Evolutionary conservation across 1,140 invertebrate genomes (phyloP), one percentile per base, ranked within the genome.

Genomic region (Plectus sambesii): DNA sequence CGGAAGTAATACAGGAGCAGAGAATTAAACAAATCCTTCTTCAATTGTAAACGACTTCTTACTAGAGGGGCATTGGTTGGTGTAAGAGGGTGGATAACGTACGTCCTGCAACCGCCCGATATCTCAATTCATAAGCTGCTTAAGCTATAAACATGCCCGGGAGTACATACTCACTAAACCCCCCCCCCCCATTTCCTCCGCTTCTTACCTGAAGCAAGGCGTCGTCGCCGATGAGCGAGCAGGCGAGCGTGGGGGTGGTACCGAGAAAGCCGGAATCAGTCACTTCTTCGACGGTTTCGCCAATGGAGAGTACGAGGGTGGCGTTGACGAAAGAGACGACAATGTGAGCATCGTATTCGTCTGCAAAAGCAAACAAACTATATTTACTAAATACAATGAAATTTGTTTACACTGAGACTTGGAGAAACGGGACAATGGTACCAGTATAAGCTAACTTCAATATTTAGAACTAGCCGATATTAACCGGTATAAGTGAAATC

Each of bases 301-400:
- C 94, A 71, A 99, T 99, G 55, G 88, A 94, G 56, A 99, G 78
- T 49, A 99, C 93, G 56, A 99, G 78, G 23, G 94, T 99, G 49
- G 94, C 94, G 75, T 98, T 99, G 30, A 96, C 84, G 81, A 99
- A 99, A 36, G 93, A 98, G 54, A 99, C 94, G 71, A 99, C 92
- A 77, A 99, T 99, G 76, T 98, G 98, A 36, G 93, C 87, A 81
- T 99, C 94, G 79, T 79, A 97, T 70, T 90, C 84, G 76, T 94
- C 89, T 92, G 80, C 53, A 83, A 83, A 66, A 33, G 12, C 12
- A 33, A 33, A 33, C 30, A 33, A 33, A 33, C n/a, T 33, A 33
- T 33, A 33, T 33, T 33, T 33, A 12, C n/a, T 33, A 33, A 33
- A 33, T 33, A 33, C n/a, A 33, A 33, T 33, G 30, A 33, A 33